Base-by-base conservation (phyloP, 2,113 vertebrate genomes). In the Lophochroa leadbeateri region DNA sequence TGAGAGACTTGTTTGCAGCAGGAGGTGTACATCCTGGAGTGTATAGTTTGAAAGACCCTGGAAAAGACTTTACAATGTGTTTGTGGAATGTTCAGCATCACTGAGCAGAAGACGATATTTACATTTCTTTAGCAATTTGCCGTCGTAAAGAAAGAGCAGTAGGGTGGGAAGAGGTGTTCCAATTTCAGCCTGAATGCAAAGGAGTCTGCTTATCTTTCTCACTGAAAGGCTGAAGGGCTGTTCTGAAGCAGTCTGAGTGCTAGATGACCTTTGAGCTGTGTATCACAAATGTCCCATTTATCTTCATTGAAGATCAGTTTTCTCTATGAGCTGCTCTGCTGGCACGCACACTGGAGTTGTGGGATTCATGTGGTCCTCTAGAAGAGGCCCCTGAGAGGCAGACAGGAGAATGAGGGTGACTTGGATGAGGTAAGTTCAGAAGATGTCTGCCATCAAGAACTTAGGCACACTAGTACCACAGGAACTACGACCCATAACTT, bases 21-120 rank as follows among this genome's bases (percentile, higher is more conserved):
- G 46, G 2, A n/a, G 28, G 39, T 10, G 16, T n/a, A 39, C 14
- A 13, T 2, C 7, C 6, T 5, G 3, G 8, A 31, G 14, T 4
- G 16, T 15, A 33, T 35, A 21, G 37, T 47, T 75, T 28, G 47
- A 55, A 88, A 53, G 27, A 39, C 2, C 8, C 23, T 17, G 24
- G 4, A 28, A 64, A 90, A 52, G 33, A 12, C 1, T 13, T 21
- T n/a, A 7, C 12, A 43, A 29, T 7, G 19, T 3, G 13, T 29
- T 47, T n/a, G 6, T 2, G 2, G 13, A 49, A 23, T 19, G 17
- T 31, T 46, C 6, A n/a, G 15, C 29, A 27, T 14, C 33, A 37
- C 9, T 46, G 39, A 39, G 14, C 23, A 46, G 55, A 87, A 70
- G 23, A 39, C 6, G 8, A 29, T 24, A 37, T 46, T 53, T 78